Evolutionary conservation across 2,888 invertebrate genomes (phyloP).

Genomic region (Drosophila merina): DNA sequence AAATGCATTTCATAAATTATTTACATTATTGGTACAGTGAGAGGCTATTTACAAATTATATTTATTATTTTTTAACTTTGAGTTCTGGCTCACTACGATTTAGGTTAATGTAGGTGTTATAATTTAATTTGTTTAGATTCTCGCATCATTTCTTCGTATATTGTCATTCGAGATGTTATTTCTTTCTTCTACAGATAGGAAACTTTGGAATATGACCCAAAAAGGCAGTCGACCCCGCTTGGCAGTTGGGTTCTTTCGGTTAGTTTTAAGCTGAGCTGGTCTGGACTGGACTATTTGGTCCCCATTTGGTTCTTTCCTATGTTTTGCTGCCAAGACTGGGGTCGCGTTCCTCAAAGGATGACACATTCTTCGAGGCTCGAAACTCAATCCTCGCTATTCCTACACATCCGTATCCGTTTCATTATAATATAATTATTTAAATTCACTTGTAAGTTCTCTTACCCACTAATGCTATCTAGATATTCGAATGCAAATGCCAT

Average conservation of each 20-base stretch:
- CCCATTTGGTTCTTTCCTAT: slow-evolving; percentile 31
- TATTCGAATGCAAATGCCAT: slow-evolving; percentile 60
- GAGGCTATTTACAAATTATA: slow-evolving; percentile 35
- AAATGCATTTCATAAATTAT: slow-evolving; percentile 67
- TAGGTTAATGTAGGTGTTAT: slow-evolving; percentile 24
- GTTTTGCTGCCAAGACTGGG: slow-evolving; percentile 18
- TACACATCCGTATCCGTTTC: slow-evolving; percentile 1
- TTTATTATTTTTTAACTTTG: slow-evolving; percentile 44
- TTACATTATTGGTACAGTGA: slow-evolving; percentile 51
- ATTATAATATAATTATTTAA: slow-evolving; percentile 48
- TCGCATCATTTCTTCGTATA: slow-evolving; percentile 55
- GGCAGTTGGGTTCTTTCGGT: slow-evolving; percentile 34
- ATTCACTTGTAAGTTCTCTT: slow-evolving; percentile 65
- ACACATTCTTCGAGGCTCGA: slow-evolving; percentile 4
- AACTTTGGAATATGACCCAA: slow-evolving; percentile 14
- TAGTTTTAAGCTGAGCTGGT: slow-evolving; percentile 35
- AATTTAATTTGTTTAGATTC: slow-evolving; percentile 42
- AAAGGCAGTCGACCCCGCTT: not conserved
- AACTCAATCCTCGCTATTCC: not conserved
- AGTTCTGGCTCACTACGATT: slow-evolving; percentile 44
- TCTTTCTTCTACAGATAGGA: slow-evolving; percentile 23
- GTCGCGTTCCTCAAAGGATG: not conserved
- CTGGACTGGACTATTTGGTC: slow-evolving; percentile 48
- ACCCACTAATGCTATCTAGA: slow-evolving; percentile 55
- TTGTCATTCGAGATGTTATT: slow-evolving; percentile 59